Evolutionary conservation across 2,113 vertebrate genomes (phyloP).

Genomic region (Pseudopipra pipra): DNA sequence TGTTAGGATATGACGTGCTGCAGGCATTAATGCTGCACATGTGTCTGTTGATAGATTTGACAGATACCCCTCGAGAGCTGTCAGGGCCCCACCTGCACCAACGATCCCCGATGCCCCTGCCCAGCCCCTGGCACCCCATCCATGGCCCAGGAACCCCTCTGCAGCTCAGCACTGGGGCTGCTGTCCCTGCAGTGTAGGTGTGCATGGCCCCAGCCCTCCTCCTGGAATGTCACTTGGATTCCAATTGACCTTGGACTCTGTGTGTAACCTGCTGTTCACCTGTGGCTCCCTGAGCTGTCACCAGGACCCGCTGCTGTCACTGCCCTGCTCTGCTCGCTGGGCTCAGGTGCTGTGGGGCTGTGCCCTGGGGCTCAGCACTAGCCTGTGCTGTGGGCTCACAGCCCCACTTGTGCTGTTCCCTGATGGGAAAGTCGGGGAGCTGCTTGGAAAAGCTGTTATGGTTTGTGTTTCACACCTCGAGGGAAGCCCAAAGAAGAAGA

Average conservation of each 20-base stretch:
- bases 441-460: neutral
- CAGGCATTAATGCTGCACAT: neutral
- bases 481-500: neutral
- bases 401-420: neutral
- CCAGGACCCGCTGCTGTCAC: neutral
- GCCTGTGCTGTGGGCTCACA: neutral
- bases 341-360: fast-evolving
- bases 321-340: neutral
- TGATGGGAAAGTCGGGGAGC: neutral
- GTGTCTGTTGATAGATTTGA: neutral
- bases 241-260: fast-evolving
- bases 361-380: neutral
- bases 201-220: neutral
- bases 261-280: neutral
- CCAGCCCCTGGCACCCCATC: neutral
- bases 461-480: neutral
- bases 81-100: fast-evolving
- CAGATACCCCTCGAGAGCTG: fast-evolving
- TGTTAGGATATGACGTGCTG: neutral
- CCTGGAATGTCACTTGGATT: neutral
- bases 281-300: neutral
- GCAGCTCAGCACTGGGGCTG: neutral
- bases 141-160: neutral
- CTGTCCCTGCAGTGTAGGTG: neutral
- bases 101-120: neutral